phyloP scores from a whole-genome alignment of 2,888 invertebrate genomes.

The Trachelus tabidus region DNA sequence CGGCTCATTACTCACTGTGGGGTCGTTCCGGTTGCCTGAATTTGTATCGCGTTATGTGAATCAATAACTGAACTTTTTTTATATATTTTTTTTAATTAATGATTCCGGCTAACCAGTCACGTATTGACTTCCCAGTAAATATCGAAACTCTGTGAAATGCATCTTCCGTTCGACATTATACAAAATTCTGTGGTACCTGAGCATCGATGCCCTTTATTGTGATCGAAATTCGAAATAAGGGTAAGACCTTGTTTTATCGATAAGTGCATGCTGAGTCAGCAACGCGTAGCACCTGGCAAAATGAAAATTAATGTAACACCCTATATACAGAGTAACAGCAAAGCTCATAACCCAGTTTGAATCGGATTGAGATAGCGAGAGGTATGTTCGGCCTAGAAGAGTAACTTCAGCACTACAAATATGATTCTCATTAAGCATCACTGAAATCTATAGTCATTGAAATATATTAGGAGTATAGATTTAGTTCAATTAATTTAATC shows the following conservation, averaged over 20 bases:
- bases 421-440: no score
- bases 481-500: no score
- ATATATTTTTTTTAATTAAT: neutral
- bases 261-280: neutral
- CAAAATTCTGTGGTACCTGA: neutral
- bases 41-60: neutral
- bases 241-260: neutral
- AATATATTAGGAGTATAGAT: no score
- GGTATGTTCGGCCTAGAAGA: no score
- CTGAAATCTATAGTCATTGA: no score
- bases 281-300: neutral
- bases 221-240: neutral
- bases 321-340: neutral
- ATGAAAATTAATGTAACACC: neutral
- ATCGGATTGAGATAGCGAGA: neutral
- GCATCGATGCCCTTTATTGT: neutral
- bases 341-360: neutral
- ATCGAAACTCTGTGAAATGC: neutral
- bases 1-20: neutral
- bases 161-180: neutral
- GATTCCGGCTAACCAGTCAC: neutral
- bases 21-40: neutral
- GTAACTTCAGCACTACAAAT: no score
- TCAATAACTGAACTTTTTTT: neutral
- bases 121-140: neutral